phyloP scores from a whole-genome alignment of 2,797 vertebrate genomes.

The Alca torda region DNA sequence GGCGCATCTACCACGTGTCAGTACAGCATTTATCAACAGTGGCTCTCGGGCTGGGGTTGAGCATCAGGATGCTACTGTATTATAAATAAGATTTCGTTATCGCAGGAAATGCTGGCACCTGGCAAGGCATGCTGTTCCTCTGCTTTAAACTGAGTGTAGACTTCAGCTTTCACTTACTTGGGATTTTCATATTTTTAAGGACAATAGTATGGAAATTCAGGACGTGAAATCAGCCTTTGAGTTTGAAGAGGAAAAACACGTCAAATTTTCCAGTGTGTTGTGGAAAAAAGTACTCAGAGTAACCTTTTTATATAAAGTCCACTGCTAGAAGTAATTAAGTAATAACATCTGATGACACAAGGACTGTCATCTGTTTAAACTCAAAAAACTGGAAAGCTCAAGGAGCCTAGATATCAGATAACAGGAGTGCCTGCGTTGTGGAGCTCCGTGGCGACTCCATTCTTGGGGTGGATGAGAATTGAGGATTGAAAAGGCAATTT shows the following conservation, averaged over 20 bases:
- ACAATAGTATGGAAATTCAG: constrained; percentile 41
- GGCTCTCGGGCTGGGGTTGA: not conserved
- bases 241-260: constrained; percentile 18
- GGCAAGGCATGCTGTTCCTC: not conserved
- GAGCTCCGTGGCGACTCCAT: not conserved
- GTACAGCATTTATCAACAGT: not conserved
- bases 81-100: not conserved
- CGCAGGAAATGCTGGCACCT: not conserved
- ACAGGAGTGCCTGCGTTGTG: not conserved
- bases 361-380: constrained; percentile 69
- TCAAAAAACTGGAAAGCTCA: constrained; percentile 61
- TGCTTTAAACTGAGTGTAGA: not conserved
- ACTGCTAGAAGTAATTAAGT: constrained; percentile 56
- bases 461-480: not conserved
- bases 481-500: not conserved
- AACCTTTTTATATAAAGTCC: constrained; percentile 34
- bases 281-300: constrained; percentile 37
- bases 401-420: constrained; percentile 53
- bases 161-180: not conserved
- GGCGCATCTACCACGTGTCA: not conserved
- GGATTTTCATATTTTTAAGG: constrained; percentile 32
- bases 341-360: constrained; percentile 68
- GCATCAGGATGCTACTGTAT: not conserved
- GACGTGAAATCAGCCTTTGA: constrained; percentile 32
- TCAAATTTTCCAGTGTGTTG: constrained; percentile 39